These are phyloP conservation scores for Orthonevra nobilis DNA, from an alignment of 2,888 invertebrate species.

Conservation along the genomic window DNA sequence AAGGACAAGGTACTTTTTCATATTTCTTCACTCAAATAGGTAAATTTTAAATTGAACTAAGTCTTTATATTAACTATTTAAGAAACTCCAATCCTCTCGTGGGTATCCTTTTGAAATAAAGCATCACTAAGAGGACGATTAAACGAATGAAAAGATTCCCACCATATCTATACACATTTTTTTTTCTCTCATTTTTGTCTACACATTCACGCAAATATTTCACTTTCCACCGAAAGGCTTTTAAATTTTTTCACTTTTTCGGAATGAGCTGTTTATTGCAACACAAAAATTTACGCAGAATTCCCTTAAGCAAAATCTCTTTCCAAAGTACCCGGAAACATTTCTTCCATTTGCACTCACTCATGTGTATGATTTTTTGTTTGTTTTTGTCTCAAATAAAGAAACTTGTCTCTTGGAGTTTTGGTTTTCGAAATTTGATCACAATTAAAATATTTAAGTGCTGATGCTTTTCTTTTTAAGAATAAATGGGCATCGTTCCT, in stretches of 20 bases:
- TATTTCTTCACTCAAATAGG: too few relatives aligned
- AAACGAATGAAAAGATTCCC: too few relatives aligned
- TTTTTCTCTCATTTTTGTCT: not conserved
- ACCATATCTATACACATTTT: too few relatives aligned
- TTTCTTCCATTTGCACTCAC: constrained; percentile 33
- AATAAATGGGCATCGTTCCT: too few relatives aligned
- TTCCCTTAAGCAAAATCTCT: constrained; percentile 42
- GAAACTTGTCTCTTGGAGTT: constrained; percentile 3
- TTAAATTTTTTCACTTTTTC: constrained; percentile 38
- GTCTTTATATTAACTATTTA: too few relatives aligned
- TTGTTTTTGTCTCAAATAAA: constrained; percentile 10
- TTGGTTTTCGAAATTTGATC: constrained; percentile 45
- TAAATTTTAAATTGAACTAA: too few relatives aligned
- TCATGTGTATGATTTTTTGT: not conserved
- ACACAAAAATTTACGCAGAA: constrained; percentile 56
- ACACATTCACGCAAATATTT: constrained; percentile 2
- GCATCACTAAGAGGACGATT: constrained; percentile 29
- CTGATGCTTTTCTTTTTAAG: too few relatives aligned
- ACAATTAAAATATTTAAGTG: too few relatives aligned
- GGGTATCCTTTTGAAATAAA: constrained; percentile 34
- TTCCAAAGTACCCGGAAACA: constrained; percentile 37
- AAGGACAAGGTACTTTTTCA: too few relatives aligned
- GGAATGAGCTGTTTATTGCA: constrained; percentile 51
- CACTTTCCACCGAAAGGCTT: constrained; percentile 14
- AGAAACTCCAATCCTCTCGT: too few relatives aligned